phyloP scores from a whole-genome alignment of 2,888 invertebrate genomes.

The Apotomis turbidana region DNA sequence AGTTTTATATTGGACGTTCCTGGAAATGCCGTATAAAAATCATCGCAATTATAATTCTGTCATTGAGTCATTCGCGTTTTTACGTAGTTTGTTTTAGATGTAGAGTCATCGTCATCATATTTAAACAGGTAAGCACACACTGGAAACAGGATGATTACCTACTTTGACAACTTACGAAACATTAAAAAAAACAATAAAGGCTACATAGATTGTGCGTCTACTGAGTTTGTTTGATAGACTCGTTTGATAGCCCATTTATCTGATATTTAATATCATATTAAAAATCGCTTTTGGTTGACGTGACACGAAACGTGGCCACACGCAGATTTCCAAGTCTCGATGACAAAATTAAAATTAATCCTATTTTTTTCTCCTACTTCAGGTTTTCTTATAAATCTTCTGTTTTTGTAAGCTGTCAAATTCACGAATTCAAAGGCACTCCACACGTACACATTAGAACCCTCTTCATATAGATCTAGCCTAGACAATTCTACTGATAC shows the following conservation, averaged over 20 bases:
- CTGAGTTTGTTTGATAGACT: not conserved
- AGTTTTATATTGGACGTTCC: too few relatives aligned
- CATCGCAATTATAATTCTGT: constrained; percentile 48
- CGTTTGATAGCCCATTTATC: too few relatives aligned
- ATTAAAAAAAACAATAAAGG: not conserved
- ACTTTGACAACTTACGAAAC: constrained; percentile 19
- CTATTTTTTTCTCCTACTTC: too few relatives aligned
- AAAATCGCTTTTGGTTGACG: too few relatives aligned
- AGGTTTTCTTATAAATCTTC: not conserved
- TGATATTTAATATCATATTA: too few relatives aligned
- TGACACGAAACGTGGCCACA: too few relatives aligned
- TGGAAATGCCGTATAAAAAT: constrained; percentile 16
- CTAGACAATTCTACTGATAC: constrained; percentile 26
- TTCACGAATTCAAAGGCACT: not conserved
- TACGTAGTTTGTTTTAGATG: constrained; percentile 74
- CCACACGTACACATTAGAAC: constrained; percentile 28
- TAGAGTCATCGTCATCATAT: constrained; percentile 64
- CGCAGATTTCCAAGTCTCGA: too few relatives aligned
- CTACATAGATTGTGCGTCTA: not conserved
- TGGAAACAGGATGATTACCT: constrained; percentile 42
- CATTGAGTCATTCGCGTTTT: constrained; percentile 68
- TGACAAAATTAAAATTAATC: too few relatives aligned
- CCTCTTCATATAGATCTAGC: constrained; percentile 36
- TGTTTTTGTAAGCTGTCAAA: constrained; percentile 29
- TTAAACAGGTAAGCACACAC: constrained; percentile 59